These are phyloP conservation scores for Drosophila lowei DNA, from an alignment of 1,140 invertebrate genomes.

Conservation along the genomic window DNA sequence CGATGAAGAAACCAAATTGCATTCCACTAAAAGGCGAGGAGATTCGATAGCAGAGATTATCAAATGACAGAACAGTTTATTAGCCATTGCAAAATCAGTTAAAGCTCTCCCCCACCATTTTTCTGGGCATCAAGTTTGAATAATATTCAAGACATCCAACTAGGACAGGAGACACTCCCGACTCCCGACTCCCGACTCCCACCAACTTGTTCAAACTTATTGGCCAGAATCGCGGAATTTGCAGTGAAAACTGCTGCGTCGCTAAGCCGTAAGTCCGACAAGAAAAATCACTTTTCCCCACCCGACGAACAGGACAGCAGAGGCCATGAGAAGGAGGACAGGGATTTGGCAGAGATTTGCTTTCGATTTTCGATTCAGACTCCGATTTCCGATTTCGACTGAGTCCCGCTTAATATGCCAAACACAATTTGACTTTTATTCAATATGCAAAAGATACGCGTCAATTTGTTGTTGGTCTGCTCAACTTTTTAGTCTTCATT, in stretches of 20 bases:
- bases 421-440: conserved; percentile 80
- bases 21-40: too few species aligned
- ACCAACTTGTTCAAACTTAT: conserved; percentile 36
- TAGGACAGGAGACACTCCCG: conserved; percentile 16
- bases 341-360: conserved; percentile 47
- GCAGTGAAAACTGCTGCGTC: conserved; percentile 54
- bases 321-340: neutral
- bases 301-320: conserved; percentile 7
- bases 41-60: too few species aligned
- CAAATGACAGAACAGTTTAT: too few species aligned
- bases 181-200: conserved; percentile 12
- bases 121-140: neutral
- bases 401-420: conserved; percentile 73
- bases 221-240: conserved; percentile 55
- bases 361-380: conserved; percentile 60
- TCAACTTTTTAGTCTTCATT: conserved; percentile 61
- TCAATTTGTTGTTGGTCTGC: conserved; percentile 67
- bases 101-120: too few species aligned
- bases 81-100: too few species aligned
- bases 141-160: neutral
- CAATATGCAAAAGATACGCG: conserved; percentile 76
- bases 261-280: conserved; percentile 75
- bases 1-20: too few species aligned
- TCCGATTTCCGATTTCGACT: conserved; percentile 19
- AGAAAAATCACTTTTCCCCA: conserved; percentile 76